phyloP scores from a whole-genome alignment of 1,140 invertebrate genomes.

The Brevipalpus yothersi region DNA sequence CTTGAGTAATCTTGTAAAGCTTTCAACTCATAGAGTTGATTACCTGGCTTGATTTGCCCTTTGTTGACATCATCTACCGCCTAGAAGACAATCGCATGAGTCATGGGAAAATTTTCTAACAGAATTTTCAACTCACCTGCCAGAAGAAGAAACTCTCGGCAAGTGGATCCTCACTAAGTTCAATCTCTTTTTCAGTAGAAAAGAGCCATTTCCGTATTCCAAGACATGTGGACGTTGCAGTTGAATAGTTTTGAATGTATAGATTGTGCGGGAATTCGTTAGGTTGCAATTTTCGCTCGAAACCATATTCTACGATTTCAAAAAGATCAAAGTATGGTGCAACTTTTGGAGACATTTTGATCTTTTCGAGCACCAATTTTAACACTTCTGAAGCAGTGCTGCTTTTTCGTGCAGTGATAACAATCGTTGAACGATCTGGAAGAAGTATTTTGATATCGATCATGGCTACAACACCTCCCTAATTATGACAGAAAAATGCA shows the following conservation, averaged over 20 bases:
- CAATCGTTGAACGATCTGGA: constrained; percentile 62
- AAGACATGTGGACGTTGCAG: constrained; percentile 89
- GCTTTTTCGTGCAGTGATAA: constrained; percentile 69
- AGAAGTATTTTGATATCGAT: constrained; percentile 73
- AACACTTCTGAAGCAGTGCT: constrained; percentile 76
- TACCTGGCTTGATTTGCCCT: constrained; percentile 62
- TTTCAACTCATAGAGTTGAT: constrained; percentile 77
- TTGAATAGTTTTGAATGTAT: constrained; percentile 97
- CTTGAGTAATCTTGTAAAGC: constrained; percentile 68
- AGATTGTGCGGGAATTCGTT: constrained; percentile 82
- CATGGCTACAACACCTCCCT: constrained; percentile 44
- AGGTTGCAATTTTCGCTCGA: constrained; percentile 74
- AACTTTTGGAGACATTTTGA: constrained; percentile 47
- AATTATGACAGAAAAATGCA: background rate
- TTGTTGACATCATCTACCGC: constrained; percentile 85
- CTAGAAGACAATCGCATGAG: constrained; percentile 17
- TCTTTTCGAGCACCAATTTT: constrained; percentile 58
- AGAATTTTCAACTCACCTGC: constrained; percentile 24
- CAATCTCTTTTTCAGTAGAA: constrained; percentile 41
- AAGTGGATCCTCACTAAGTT: constrained; percentile 29
- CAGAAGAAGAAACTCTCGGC: constrained; percentile 51
- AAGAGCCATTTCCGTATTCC: constrained; percentile 83
- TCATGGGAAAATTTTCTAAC: constrained; percentile 6
- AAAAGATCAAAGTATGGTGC: constrained; percentile 86
- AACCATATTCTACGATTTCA: constrained; percentile 91